Percentiles rank a stretch among this genome's conserved stretches.
Conservation (phyloP, 2,113 vertebrate species). For the Stercorarius parasiticus region DNA sequence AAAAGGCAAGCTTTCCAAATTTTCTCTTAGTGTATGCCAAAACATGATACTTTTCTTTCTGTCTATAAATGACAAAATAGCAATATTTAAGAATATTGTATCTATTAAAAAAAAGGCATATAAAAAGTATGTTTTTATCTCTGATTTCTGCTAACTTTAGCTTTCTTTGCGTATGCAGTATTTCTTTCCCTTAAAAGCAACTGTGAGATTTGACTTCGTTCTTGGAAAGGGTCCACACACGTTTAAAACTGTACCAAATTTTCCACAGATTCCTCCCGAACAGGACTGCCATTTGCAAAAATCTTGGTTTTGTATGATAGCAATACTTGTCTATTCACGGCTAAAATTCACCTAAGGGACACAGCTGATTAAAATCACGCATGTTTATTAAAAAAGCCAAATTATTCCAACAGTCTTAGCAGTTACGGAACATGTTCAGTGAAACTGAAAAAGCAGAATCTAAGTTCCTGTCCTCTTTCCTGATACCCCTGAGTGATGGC, state of each 20-base stretch:
- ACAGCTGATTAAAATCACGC: not conserved
- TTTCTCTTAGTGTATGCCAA: not conserved
- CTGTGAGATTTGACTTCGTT: not conserved
- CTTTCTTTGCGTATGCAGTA: not conserved
- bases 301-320: not conserved
- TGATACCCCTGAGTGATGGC: rapidly evolving
- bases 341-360: not conserved
- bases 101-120: not conserved
- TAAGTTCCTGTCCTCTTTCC: not conserved
- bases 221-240: not conserved
- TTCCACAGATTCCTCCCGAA: not conserved
- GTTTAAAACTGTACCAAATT: not conserved
- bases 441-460: not conserved
- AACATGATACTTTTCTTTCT: not conserved
- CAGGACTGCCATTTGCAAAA: not conserved
- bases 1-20: conserved; percentile 32
- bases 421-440: not conserved
- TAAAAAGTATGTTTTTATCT: not conserved
- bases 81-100: not conserved
- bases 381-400: not conserved
- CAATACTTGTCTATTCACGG: not conserved
- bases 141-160: not conserved
- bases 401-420: not conserved
- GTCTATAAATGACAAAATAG: not conserved
- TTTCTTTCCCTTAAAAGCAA: not conserved